Percentiles rank a stretch among this genome's conserved stretches.
These are phyloP conservation scores for Aspidiotus destructor DNA, from an alignment of 2,888 invertebrate species.

Conservation along the genomic window DNA sequence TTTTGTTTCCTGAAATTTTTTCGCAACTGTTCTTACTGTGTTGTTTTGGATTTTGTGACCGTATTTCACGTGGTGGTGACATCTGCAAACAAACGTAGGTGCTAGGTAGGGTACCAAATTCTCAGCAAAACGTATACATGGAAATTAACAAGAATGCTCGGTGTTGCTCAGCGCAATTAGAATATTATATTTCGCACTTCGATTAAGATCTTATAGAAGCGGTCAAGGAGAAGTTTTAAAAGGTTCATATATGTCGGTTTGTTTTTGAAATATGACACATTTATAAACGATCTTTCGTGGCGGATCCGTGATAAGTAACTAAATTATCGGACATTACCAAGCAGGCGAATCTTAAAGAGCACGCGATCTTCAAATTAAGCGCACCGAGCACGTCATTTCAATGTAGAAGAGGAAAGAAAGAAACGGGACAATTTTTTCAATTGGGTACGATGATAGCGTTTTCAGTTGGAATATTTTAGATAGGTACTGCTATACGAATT, in stretches of 20 bases:
- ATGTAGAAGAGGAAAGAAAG: background rate
- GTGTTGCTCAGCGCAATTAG: no score
- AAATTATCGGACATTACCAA: constrained; percentile 28
- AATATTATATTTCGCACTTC: background rate
- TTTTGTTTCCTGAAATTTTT: no score
- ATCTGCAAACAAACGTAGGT: no score
- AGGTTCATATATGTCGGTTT: constrained; percentile 29
- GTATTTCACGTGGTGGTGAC: no score
- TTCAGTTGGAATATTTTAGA: background rate
- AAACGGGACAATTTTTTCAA: constrained; percentile 2
- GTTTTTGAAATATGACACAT: constrained; percentile 31
- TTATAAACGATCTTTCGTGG: constrained; percentile 31
- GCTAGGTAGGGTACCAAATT: no score
- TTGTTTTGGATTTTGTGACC: no score
- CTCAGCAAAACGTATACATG: no score
- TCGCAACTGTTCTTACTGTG: no score
- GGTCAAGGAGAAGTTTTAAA: constrained; percentile 31
- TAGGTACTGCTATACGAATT: background rate
- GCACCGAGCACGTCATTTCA: constrained; percentile 17
- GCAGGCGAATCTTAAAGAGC: constrained; percentile 23
- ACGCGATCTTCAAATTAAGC: constrained; percentile 28
- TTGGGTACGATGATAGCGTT: background rate
- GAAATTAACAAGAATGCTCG: no score
- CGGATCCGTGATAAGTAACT: constrained; percentile 32
- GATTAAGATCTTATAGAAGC: constrained; percentile 14